Conservation (phyloP, 2,888 invertebrate genomes). For the Galeopsomyia nigrocyanea region DNA sequence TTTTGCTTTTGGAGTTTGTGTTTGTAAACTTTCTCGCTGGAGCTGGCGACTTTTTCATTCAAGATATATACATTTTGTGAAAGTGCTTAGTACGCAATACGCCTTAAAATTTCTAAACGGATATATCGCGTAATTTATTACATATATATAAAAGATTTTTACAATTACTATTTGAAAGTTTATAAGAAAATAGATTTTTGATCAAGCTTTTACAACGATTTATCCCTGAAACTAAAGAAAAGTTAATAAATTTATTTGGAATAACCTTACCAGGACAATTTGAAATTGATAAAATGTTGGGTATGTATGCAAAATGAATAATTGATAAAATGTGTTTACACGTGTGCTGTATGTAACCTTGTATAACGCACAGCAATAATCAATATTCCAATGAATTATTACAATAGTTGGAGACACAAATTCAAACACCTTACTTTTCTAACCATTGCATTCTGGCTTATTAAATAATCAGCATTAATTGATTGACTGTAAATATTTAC, state of each 20-base stretch:
- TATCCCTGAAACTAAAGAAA: not conserved
- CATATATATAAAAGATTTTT: not conserved
- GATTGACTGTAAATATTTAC: not conserved
- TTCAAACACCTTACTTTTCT: too few relatives aligned
- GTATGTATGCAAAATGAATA: not conserved
- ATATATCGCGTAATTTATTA: not conserved
- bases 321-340: not conserved
- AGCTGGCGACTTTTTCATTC: not conserved
- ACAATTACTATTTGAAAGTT: not conserved
- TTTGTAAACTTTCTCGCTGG: too few relatives aligned
- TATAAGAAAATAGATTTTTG: not conserved
- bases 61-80: not conserved
- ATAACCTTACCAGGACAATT: not conserved
- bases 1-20: too few relatives aligned
- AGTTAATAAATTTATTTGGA: not conserved
- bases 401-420: too few relatives aligned
- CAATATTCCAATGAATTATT: too few relatives aligned
- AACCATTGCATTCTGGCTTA: too few relatives aligned
- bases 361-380: constrained; percentile 2
- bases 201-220: too few relatives aligned
- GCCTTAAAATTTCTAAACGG: too few relatives aligned
- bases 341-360: constrained; percentile 26
- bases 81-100: too few relatives aligned
- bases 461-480: too few relatives aligned
- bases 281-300: not conserved